Evolutionary conservation across 2,888 invertebrate genomes (phyloP).

Genomic region (Nudaria mundana): DNA sequence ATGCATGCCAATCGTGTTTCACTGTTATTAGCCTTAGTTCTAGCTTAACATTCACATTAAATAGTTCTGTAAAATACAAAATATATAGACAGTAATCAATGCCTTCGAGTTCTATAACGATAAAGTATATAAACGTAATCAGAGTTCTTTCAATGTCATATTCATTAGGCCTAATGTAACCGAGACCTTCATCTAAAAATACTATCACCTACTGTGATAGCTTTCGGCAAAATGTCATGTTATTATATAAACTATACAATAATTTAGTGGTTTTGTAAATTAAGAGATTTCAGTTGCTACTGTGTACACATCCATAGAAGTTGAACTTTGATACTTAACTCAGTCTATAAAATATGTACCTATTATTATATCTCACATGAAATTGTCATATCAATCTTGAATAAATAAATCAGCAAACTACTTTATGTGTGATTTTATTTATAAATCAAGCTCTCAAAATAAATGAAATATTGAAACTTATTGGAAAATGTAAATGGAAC

Average conservation of each 20-base stretch:
- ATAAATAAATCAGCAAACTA: no score
- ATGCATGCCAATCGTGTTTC: constrained; percentile 15
- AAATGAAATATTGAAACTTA: no score
- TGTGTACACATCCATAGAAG: not conserved
- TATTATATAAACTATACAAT: constrained; percentile 19
- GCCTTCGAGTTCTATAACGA: not conserved
- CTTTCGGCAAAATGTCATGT: constrained; percentile 21
- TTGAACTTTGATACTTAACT: constrained; percentile 3
- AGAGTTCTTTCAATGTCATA: constrained; percentile 48
- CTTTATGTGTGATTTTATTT: no score
- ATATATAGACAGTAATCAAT: constrained; percentile 8
- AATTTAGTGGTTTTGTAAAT: not conserved
- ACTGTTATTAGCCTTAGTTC: constrained; percentile 30
- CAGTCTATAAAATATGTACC: not conserved
- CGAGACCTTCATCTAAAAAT: constrained; percentile 77
- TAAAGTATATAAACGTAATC: constrained; percentile 11
- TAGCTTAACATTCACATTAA: constrained; percentile 7
- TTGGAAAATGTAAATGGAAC: no score
- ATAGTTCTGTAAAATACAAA: not conserved
- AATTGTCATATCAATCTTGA: not conserved
- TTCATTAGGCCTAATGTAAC: constrained; percentile 50
- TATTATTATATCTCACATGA: not conserved
- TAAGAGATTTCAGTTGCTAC: not conserved
- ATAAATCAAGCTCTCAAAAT: no score
- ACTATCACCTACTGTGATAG: constrained; percentile 43